Conservation (phyloP, 1,140 invertebrate genomes). For the Lethrus apterus region DNA sequence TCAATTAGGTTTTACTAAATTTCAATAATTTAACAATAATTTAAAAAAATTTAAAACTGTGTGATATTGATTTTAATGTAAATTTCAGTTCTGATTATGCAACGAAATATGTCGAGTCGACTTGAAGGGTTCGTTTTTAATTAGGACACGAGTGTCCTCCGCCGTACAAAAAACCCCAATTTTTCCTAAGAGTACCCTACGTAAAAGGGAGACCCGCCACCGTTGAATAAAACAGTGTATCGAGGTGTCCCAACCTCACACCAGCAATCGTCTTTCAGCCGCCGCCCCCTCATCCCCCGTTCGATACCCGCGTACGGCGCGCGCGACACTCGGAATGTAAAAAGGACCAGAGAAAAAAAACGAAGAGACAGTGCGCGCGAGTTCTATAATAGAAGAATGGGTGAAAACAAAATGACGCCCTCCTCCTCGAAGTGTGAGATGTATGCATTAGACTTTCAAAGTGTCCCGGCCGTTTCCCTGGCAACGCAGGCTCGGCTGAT, state of each 20-base stretch:
- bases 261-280: slow-evolving; percentile 1
- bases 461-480: slow-evolving; percentile 41
- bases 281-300: slow-evolving; percentile 5
- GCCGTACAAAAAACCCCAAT: too few relatives aligned
- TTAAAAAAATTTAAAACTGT: too few relatives aligned
- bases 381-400: slow-evolving; percentile 33
- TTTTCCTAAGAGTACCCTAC: too few relatives aligned
- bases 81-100: too few relatives aligned
- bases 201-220: too few relatives aligned
- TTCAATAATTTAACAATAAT: too few relatives aligned
- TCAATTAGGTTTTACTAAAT: too few relatives aligned
- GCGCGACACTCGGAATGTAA: slow-evolving; percentile 20
- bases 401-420: slow-evolving; percentile 33
- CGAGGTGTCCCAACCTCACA: slow-evolving; percentile 16
- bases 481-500: slow-evolving; percentile 40
- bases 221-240: slow-evolving; percentile 25
- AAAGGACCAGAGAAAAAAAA: slow-evolving; percentile 16
- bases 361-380: slow-evolving; percentile 22
- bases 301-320: slow-evolving; percentile 14
- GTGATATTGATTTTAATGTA: too few relatives aligned
- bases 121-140: too few relatives aligned
- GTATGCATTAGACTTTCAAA: slow-evolving; percentile 44
- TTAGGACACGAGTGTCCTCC: too few relatives aligned
- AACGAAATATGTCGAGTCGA: too few relatives aligned
- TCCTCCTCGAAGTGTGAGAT: slow-evolving; percentile 43